Evolutionary conservation across 2,113 vertebrate species (phyloP), one percentile per base, ranked within the genome.

Genomic region (Chloropsis cyanopogon): DNA sequence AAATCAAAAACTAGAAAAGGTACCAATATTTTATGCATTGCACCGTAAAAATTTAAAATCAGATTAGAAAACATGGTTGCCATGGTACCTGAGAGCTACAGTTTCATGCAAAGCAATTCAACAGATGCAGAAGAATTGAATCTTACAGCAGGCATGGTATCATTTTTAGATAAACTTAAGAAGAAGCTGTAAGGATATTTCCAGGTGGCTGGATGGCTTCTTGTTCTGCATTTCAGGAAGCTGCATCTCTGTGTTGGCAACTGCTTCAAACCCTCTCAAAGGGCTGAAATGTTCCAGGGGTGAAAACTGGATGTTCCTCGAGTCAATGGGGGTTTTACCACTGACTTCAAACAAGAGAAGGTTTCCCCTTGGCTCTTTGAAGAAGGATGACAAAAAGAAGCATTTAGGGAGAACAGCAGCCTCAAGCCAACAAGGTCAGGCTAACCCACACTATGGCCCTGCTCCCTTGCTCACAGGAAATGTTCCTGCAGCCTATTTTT

Each of bases 41-140:
- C 93, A 84, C 95, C 3, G 88, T 94, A 94, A 95, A 96, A 96
- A 91, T 84, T 94, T 86, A 78, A 93, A 92, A 95, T 97, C 96
- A 91, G 95, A 97, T 97, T 88, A 96, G 92, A 88, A 92, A 97
- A 95, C 86, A 86, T 2, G 6, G 98, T 98, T 97, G 95, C 97
- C 56, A 97, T 97, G 97, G 96, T 31, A 92, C 84, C 95, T 19
- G 92, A 90, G 84, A 91, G 89, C 95, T 71, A 96, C 92, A 91
- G 88, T 94, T 97, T 93, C 97, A 97, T 96, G 97, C 96, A 97
- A 97, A 97, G 95, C 90, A 88, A 95, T 96, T 97, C 92, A 92
- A 89, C 91, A 95, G 94, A 96, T 84, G 92, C 80, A 92, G 89
- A 90, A 92, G 88, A 93, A 87, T 52, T 94, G 91, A 90, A 90